Evolutionary conservation across 2,113 vertebrate species (phyloP), one percentile per base, ranked within the genome.

Genomic region (Pseudopodoces humilis): DNA sequence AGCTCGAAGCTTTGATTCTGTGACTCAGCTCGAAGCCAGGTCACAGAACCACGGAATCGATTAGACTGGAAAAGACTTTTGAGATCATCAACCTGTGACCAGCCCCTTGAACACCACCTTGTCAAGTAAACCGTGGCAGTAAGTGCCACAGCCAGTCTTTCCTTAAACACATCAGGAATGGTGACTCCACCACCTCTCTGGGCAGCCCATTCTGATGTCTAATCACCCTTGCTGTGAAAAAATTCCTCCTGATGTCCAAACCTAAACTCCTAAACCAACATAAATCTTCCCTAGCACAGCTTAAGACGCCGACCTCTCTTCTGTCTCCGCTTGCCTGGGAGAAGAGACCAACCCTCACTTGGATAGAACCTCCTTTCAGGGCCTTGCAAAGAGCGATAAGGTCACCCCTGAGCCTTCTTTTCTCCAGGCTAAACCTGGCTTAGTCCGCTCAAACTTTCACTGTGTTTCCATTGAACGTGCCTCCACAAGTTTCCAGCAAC

Each of bases 401-500:
- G 6, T 43, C 21, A 49, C 6, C 41, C 14, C 25, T 16, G 41
- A 69, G 14, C 53, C 33, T 41, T 50, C 41, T 41, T 15, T 50
- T 35, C 11, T 50, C 47, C 41, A 13, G 25, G 25, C 11, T 49
- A 23, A 55, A 56, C 6, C 11, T 56, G 56, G 25, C 41, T 49
- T 56, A 13, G 22, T 13, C 33, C 21, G 16, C 44, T 21, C 58
- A 52, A 47, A 43, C 8, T 17, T 53, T 7, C 2, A 7, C 20
- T 0, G 2, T 0, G 0, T 67, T 70, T 52, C 39, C 5, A 17
- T 39, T 2, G 1, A 19, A 56, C 10, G 1, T 0, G 0, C 9
- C 10, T 18, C 56, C 15, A 0, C 27, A 33, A 27, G 41, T 49
- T 52, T 58, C 41, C 4, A 3, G 59, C 1, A 8, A 12, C 12